A percentile compares a stretch with the other conserved stretches of the same genome.
These are phyloP conservation scores for Tolypeutes matacus DNA, from an alignment of 2,797 vertebrate species.

Conservation along the genomic window DNA sequence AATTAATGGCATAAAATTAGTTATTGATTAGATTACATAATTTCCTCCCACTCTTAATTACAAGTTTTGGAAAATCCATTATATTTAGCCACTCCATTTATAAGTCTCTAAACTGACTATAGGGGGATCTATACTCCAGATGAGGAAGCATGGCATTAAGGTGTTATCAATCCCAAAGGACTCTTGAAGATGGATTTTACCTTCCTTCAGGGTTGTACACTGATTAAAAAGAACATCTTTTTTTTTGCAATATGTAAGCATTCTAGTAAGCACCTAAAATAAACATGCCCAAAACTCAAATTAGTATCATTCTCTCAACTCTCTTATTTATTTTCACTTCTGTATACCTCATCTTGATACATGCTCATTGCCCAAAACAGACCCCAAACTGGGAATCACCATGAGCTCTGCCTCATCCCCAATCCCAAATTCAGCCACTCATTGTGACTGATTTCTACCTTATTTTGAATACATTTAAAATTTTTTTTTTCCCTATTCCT, in stretches of 20 bases:
- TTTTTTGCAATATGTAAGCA: too few relatives aligned
- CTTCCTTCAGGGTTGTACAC: too few relatives aligned
- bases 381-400: background rate
- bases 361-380: background rate
- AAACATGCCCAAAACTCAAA: background rate
- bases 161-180: background rate
- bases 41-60: background rate
- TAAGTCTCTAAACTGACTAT: background rate
- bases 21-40: background rate
- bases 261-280: background rate
- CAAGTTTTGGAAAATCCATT: background rate
- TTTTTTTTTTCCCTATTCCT: background rate
- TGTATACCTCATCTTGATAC: background rate
- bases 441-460: background rate
- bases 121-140: background rate
- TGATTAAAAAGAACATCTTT: too few relatives aligned
- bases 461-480: background rate
- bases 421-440: background rate
- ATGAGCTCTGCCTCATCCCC: background rate
- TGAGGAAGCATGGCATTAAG: background rate
- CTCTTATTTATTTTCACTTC: background rate
- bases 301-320: background rate
- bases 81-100: background rate
- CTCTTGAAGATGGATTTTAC: background rate
- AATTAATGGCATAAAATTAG: conserved; percentile 3